Percentiles rank a stretch among this genome's conserved stretches.
Conservation (phyloP, 2,797 vertebrate genomes). For the Rhynchonycteris naso region DNA sequence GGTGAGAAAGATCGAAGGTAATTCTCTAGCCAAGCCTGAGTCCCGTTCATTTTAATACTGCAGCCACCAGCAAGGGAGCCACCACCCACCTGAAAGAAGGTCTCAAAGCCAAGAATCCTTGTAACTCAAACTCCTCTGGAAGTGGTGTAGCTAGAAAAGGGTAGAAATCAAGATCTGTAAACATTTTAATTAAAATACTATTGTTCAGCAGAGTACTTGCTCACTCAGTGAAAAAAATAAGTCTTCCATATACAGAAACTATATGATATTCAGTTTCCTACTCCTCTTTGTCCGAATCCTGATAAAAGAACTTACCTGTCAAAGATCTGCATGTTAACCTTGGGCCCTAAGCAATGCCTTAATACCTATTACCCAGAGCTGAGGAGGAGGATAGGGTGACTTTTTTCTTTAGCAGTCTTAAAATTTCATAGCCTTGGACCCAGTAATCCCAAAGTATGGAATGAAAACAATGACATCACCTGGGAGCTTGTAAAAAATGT, state of each 20-base stretch:
- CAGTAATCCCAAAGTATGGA: not conserved
- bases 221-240: not conserved
- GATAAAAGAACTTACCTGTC: not conserved
- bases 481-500: not conserved
- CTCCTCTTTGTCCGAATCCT: not conserved
- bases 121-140: conserved; percentile 99
- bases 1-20: not conserved
- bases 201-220: not conserved
- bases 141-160: conserved; percentile 90
- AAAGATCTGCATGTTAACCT: not conserved
- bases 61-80: not conserved
- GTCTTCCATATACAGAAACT: not conserved
- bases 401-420: not conserved
- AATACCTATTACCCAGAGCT: not conserved
- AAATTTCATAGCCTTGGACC: not conserved
- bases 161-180: conserved; percentile 61
- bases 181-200: conserved; percentile 42
- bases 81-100: conserved; percentile 93
- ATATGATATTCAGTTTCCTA: not conserved
- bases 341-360: not conserved
- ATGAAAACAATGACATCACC: not conserved
- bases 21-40: not conserved
- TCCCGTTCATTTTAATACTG: not conserved
- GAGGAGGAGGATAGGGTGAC: not conserved
- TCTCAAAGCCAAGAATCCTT: conserved; percentile 97